Percentiles rank a stretch among this genome's conserved stretches.
These are phyloP conservation scores for Choristoneura rosaceana DNA, from an alignment of 2,888 invertebrate genomes.

Conservation along the genomic window DNA sequence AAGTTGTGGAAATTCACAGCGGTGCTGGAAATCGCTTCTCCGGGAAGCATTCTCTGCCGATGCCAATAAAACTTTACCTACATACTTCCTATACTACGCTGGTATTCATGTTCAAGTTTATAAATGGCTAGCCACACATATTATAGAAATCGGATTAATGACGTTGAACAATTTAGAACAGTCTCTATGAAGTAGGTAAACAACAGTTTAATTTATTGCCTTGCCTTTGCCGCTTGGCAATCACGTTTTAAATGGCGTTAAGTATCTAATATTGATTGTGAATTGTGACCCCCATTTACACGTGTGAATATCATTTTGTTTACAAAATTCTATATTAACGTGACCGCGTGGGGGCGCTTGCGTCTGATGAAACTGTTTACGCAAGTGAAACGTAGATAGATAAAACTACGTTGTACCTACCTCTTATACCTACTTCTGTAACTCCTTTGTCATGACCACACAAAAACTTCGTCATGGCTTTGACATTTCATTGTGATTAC, in stretches of 20 bases:
- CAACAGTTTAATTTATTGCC: neutral
- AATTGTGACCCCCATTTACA: slow-evolving; percentile 28
- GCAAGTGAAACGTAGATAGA: slow-evolving; percentile 35
- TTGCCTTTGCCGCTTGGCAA: neutral
- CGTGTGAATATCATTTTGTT: slow-evolving; percentile 42
- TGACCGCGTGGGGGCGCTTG: slow-evolving; percentile 36
- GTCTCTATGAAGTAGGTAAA: neutral
- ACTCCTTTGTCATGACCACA: slow-evolving; percentile 9
- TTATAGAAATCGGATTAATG: neutral
- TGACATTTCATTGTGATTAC: slow-evolving; percentile 14
- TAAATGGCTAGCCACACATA: neutral
- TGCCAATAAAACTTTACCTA: neutral
- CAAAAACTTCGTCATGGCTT: slow-evolving; percentile 14
- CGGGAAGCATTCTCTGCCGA: slow-evolving; percentile 11
- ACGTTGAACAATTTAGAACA: neutral
- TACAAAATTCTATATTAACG: slow-evolving; percentile 40
- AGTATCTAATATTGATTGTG: neutral
- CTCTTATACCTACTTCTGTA: slow-evolving; percentile 9
- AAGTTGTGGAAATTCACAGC: slow-evolving; percentile 35
- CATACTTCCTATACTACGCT: neutral
- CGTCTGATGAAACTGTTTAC: slow-evolving; percentile 40
- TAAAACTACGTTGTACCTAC: slow-evolving; percentile 23
- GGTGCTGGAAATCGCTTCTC: slow-evolving; percentile 25
- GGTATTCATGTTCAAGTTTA: neutral
- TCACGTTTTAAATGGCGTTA: neutral